Evolutionary conservation across 2,113 vertebrate genomes (phyloP).

Genomic region (Carassius auratus): DNA sequence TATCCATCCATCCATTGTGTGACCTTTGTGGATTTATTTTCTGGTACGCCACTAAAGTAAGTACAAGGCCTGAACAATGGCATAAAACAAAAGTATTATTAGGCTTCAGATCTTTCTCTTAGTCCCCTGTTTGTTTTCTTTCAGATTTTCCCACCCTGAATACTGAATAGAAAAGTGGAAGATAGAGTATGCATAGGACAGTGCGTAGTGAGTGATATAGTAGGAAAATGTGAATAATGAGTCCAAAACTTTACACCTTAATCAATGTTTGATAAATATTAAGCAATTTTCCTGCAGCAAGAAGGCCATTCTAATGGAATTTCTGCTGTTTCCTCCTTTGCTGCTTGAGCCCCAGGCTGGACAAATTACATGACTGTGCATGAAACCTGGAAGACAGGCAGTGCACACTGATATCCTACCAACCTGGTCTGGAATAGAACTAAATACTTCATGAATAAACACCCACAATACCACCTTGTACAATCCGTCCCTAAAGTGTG

Average conservation of each 20-base stretch:
- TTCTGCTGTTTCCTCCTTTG: slow-evolving; percentile 63
- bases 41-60: not conserved
- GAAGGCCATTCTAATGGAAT: slow-evolving; percentile 70
- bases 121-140: not conserved
- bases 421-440: slow-evolving; percentile 17
- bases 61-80: not conserved
- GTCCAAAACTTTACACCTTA: slow-evolving; percentile 70
- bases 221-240: slow-evolving; percentile 70
- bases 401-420: not conserved
- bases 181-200: slow-evolving; percentile 40
- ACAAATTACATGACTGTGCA: slow-evolving; percentile 62
- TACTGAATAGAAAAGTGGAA: not conserved
- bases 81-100: not conserved
- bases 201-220: not conserved
- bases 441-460: slow-evolving; percentile 12
- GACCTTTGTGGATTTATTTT: slow-evolving; percentile 34
- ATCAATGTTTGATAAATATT: slow-evolving; percentile 83
- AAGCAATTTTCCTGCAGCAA: slow-evolving; percentile 69
- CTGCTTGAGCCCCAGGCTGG: slow-evolving; percentile 73
- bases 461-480: slow-evolving; percentile 4
- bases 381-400: not conserved
- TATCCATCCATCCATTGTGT: slow-evolving; percentile 13
- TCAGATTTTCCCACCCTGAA: slow-evolving; percentile 12
- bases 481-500: not conserved
- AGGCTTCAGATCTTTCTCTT: slow-evolving; percentile 6